A percentile compares a stretch with the other conserved stretches of the same genome.
Conservation (phyloP, 2,113 vertebrate genomes). For the Todiramphus saurophagus region DNA sequence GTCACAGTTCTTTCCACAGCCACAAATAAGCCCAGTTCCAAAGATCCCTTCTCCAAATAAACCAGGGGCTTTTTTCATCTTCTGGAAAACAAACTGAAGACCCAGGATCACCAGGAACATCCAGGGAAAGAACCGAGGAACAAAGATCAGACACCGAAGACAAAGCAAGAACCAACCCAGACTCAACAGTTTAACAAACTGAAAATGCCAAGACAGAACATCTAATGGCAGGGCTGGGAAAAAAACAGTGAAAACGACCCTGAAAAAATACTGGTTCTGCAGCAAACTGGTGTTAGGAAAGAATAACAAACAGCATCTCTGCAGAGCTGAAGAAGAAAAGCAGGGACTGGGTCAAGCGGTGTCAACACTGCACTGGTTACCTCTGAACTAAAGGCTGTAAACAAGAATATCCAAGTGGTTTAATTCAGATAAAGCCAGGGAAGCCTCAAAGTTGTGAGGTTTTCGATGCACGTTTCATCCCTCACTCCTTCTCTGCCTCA, state of each 20-base stretch:
- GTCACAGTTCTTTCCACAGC: neutral
- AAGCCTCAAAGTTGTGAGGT: neutral
- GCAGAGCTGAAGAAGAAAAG: neutral
- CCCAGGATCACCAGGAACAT: neutral
- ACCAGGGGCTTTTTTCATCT: neutral
- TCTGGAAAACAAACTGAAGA: neutral
- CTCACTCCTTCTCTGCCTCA: neutral
- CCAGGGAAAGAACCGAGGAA: neutral
- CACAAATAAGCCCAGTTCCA: neutral
- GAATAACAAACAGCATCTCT: neutral
- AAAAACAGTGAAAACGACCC: neutral
- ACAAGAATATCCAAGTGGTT: neutral
- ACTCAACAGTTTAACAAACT: neutral
- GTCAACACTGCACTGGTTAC: neutral
- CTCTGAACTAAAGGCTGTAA: neutral
- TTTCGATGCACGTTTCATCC: neutral
- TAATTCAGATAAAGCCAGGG: neutral
- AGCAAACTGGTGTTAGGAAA: neutral
- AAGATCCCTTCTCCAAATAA: neutral
- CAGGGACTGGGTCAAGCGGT: neutral
- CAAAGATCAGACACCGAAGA: neutral
- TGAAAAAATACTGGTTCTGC: neutral
- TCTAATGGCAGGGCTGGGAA: neutral
- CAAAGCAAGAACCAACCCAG: neutral
- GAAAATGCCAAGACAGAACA: neutral